Percentiles rank a stretch among this genome's conserved stretches.
Conservation (phyloP, 2,888 invertebrate species). For the Campoletis raptor region DNA sequence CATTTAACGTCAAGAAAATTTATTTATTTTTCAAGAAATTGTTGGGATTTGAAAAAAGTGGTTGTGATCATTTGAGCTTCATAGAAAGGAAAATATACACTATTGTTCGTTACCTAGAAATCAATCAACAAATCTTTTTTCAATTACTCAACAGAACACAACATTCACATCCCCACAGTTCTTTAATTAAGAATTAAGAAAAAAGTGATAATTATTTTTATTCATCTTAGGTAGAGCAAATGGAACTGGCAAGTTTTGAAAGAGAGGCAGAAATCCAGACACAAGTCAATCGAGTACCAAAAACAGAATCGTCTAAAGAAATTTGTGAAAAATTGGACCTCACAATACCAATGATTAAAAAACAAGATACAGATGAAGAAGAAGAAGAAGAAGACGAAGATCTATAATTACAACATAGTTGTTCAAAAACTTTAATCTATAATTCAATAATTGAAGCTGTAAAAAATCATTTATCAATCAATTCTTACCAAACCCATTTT, state of each 20-base stretch:
- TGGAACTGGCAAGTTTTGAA: conserved; percentile 77
- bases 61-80: not conserved
- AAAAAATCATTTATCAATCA: not conserved
- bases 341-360: conserved; percentile 68
- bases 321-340: conserved; percentile 70
- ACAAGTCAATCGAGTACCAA: not conserved
- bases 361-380: conserved; percentile 70
- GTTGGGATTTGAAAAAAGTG: not conserved
- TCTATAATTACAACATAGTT: not conserved
- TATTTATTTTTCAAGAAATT: not conserved
- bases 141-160: not conserved
- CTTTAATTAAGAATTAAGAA: not conserved
- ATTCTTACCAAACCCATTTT: not conserved
- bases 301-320: not conserved
- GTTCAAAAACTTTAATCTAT: not conserved
- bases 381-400: conserved; percentile 72
- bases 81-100: not conserved
- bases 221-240: conserved; percentile 78
- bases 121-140: not conserved
- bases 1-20: not conserved
- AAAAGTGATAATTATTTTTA: not conserved
- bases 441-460: not conserved
- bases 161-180: too few species aligned
- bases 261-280: conserved; percentile 48
- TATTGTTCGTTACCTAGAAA: not conserved